Percentiles rank a stretch among this genome's conserved stretches.
Evolutionary conservation across 2,888 invertebrate genomes (phyloP).

Genomic region (Podabrus alpinus): DNA sequence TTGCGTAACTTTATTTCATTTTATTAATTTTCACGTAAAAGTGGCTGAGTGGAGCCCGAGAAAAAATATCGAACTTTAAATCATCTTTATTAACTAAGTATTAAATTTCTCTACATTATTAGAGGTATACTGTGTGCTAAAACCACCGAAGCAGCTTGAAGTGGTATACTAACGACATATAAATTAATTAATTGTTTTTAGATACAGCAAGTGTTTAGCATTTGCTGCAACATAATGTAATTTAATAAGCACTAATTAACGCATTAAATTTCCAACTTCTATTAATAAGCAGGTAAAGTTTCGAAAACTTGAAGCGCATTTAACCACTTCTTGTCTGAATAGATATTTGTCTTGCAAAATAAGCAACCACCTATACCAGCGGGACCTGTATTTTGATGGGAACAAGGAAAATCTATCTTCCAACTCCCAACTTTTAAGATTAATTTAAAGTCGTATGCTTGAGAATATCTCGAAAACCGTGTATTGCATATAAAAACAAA

Average conservation of each 20-base stretch:
- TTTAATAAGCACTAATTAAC: neutral
- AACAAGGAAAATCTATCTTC: neutral
- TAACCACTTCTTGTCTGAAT: neutral
- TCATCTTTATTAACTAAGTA: no score
- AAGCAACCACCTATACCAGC: neutral
- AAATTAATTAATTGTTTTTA: conserved; percentile 14
- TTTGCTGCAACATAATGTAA: neutral
- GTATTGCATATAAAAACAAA: neutral
- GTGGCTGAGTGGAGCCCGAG: no score
- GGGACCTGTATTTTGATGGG: neutral
- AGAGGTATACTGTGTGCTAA: conserved; percentile 6
- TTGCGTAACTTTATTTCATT: neutral
- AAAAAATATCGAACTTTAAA: no score
- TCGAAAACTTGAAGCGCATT: neutral
- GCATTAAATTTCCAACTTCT: neutral
- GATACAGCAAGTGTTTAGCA: neutral
- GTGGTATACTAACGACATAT: conserved; percentile 4
- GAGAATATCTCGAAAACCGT: neutral
- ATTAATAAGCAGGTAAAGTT: neutral
- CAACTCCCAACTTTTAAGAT: neutral
- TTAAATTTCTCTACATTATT: no score
- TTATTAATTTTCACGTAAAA: conserved; percentile 1
- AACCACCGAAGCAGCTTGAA: conserved; percentile 15
- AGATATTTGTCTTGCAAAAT: neutral
- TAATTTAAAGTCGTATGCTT: neutral